These are phyloP conservation scores for Scytalopus superciliaris DNA, from an alignment of 2,113 vertebrate species.

Conservation along the genomic window DNA sequence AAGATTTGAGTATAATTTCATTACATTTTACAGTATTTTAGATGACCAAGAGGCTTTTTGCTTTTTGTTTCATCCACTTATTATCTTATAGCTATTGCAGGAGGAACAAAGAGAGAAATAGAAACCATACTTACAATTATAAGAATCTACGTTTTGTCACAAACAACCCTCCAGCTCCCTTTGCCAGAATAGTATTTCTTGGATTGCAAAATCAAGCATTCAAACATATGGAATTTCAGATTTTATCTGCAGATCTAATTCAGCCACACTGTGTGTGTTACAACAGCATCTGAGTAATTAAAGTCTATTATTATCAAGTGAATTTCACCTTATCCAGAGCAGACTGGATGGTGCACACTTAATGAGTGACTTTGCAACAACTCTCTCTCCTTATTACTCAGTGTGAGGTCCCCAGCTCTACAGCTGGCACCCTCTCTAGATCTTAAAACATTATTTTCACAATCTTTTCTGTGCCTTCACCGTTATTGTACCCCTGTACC, in stretches of 20 bases:
- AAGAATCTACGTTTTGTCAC: not conserved
- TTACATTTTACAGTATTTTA: not conserved
- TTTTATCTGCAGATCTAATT: not conserved
- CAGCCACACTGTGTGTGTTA: not conserved
- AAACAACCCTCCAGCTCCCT: not conserved
- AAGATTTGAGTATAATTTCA: not conserved
- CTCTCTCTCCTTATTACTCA: not conserved
- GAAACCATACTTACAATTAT: not conserved
- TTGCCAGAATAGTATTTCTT: not conserved
- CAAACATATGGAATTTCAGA: constrained; percentile 1
- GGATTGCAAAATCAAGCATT: constrained; percentile 15
- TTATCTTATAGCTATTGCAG: not conserved
- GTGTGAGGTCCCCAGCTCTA: constrained; percentile 15
- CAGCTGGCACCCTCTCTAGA: not conserved
- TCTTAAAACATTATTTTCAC: not conserved
- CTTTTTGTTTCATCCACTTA: not conserved
- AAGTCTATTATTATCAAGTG: constrained; percentile 12
- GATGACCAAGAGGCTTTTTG: not conserved
- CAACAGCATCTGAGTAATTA: constrained; percentile 37
- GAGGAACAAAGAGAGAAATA: not conserved
- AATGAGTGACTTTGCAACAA: not conserved
- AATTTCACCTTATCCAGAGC: constrained; percentile 11
- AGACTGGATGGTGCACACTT: not conserved
- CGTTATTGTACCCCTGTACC: not conserved
- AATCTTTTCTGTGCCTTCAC: not conserved